Evolutionary conservation across 2,888 invertebrate species (phyloP), one percentile per base, ranked within the genome.

Genomic region (Leptura quadrifasciata): DNA sequence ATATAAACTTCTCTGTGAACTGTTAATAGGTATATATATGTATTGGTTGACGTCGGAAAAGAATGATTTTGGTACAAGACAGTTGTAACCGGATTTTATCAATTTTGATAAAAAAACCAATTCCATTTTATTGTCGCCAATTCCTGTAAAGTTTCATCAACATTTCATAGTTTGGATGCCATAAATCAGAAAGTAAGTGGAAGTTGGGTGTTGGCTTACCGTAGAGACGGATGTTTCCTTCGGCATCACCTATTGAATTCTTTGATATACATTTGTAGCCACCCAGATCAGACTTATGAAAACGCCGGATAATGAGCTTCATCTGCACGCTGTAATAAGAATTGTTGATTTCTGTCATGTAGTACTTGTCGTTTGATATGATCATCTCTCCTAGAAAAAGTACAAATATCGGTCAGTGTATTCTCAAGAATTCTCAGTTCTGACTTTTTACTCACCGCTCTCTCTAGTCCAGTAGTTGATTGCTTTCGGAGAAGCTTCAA

Each of bases 391-490:
- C 97, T 96, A 91, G 15, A 89, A 87, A 82, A 5, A 21, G 20
- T 52, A 18, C 73, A 68, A 76, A 74, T 74, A 68, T 58, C 74
- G 77, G 75, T 77, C 79, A 75, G 75, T 60, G 73, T 61, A 72
- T 76, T 71, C 60, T 76, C 76, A 70, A 77, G 77, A 35, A 73
- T 76, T 57, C 76, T 78, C 68, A 64, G 52, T 63, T 74, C 20
- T 70, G 75, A 74, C 65, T 79, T 72, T 78, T 73, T 76, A 88
- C 92, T 92, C 90, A 96, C 96, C 96, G 86, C 94, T 95, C 89
- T 96, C 96, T 87, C 96, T 93, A 78, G 95, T 96, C 97, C 97
- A 97, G 90, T 96, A 97, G 92, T 97, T 97, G 91, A 97, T 97
- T 87, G 97, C 96, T 90, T 96, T 96, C 52, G 97, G 97, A 74